Evolutionary conservation across 2,797 vertebrate genomes (phyloP), one percentile per base, ranked within the genome.

Genomic region (Myotis findleyi): DNA sequence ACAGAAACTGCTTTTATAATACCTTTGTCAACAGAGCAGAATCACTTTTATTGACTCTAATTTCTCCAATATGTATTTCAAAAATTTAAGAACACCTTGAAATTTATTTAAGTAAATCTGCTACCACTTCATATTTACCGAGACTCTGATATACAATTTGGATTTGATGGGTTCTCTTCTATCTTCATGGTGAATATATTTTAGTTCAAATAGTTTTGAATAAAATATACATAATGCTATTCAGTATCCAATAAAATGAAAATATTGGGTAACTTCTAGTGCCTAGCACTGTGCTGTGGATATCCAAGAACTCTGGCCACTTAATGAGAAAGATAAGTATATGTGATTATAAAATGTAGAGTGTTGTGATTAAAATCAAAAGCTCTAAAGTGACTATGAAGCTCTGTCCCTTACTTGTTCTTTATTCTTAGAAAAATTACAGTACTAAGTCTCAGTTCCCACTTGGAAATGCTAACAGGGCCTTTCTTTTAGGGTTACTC

Each of bases 101-200:
- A 94, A 97, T 97, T 97, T 96, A 94, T 92, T 95, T 95, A 97
- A 85, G 94, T 80, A 94, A 72, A 95, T 96, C 82, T 91, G 57
- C 66, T 64, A 93, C 53, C 5, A 25, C 44, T 95, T 94, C 25
- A 73, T 95, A 96, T 97, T 97, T 96, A 91, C 91, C 41, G 4
- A 97, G 89, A 51, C 80, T 89, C 36, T 82, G 80, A 95, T 93
- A 72, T 75, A 59, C 92, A 94, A 94, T 95, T 96, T 96, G 71
- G 93, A 82, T 95, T 91, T 95, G 59, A 91, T 86, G 36, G 66
- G 8, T 47, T 94, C 59, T 95, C 49, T 51, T 57, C 36, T 72
- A 30, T 89, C 53, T 91, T 49, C 83, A 86, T 79, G n/a, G 90
- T 94, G 94, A 94, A 75, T 59, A 51, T 30, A 79, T 77, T 96